phyloP scores from a whole-genome alignment of 1,140 invertebrate genomes.

The Coptotermes formosanus region DNA sequence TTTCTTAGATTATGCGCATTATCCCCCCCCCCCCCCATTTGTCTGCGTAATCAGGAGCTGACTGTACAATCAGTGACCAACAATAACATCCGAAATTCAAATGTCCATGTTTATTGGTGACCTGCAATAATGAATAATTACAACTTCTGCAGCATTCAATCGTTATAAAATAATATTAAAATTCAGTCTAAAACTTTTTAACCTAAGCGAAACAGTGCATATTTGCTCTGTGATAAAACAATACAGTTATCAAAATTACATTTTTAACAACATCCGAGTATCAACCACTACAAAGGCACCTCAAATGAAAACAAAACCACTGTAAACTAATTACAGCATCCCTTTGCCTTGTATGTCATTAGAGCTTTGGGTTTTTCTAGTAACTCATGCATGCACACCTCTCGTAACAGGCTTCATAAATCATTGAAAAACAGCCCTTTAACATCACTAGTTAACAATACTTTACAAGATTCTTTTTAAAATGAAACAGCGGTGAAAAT shows the following conservation, averaged over 20 bases:
- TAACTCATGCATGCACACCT: background rate
- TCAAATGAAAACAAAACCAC: conserved; percentile 1
- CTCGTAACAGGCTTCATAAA: background rate
- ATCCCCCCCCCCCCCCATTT: no score
- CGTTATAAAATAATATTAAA: background rate
- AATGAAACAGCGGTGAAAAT: background rate
- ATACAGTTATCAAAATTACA: background rate
- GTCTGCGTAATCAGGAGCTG: no score
- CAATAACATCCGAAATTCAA: no score
- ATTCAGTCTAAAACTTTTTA: background rate
- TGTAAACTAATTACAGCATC: background rate
- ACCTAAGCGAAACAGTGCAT: background rate
- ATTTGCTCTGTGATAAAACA: background rate
- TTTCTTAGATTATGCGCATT: no score
- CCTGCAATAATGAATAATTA: background rate
- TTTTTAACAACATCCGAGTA: background rate
- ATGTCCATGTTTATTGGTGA: no score
- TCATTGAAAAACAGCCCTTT: background rate
- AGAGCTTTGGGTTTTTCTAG: background rate
- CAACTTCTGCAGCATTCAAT: background rate
- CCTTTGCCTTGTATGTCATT: background rate
- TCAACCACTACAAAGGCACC: conserved; percentile 1
- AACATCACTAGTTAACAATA: conserved; percentile 1
- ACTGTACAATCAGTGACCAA: no score
- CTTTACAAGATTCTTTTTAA: background rate